Conservation (phyloP, 2,888 invertebrate genomes). For the Lamellibrachia satsuma region DNA sequence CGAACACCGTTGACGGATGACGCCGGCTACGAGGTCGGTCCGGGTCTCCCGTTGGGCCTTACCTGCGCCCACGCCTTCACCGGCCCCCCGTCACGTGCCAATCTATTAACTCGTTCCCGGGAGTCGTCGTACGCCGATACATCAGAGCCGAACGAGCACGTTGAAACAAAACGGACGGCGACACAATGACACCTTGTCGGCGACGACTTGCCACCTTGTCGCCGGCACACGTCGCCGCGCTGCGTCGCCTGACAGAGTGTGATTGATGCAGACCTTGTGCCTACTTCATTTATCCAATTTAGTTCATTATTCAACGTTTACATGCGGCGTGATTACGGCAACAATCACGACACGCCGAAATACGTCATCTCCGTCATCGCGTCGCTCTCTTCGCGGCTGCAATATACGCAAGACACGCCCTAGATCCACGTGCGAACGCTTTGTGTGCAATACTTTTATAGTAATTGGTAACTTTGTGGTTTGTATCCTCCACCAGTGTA, state of each 20-base stretch:
- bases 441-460: no score
- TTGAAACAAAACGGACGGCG: not conserved
- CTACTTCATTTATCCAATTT: conserved; percentile 3
- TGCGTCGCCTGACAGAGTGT: not conserved
- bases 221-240: not conserved
- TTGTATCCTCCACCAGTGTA: no score
- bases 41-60: not conserved
- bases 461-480: no score
- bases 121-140: not conserved
- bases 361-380: not conserved
- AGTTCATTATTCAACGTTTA: conserved; percentile 13
- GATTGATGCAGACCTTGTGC: not conserved
- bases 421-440: no score
- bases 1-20: not conserved
- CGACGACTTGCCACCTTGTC: not conserved
- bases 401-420: no score
- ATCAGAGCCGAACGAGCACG: not conserved
- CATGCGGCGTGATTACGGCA: not conserved
- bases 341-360: not conserved
- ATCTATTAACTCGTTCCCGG: conserved; percentile 10
- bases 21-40: not conserved
- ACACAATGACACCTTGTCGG: not conserved
- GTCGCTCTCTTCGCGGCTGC: not conserved
- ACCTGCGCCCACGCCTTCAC: not conserved
- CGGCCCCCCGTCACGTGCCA: not conserved